phyloP scores from a whole-genome alignment of 2,888 invertebrate species.

The Pachycephus smyrnensis region DNA sequence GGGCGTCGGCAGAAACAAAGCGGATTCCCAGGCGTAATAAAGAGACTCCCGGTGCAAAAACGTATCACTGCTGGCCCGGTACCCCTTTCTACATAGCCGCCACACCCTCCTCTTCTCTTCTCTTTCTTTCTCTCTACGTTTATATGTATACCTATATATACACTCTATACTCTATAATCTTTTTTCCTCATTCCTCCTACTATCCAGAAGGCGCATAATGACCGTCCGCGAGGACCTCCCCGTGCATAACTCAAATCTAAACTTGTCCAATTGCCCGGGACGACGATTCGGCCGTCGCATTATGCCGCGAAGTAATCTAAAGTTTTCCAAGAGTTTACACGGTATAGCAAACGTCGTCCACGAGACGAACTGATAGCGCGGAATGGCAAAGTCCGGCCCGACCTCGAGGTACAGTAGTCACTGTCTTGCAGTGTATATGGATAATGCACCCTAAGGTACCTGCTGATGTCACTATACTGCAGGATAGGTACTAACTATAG shows the following conservation, averaged over 20 bases:
- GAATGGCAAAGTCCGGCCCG: background rate
- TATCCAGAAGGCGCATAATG: constrained; percentile 24
- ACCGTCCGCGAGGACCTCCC: constrained; percentile 28
- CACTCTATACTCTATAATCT: background rate
- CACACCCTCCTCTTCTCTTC: constrained; percentile 9
- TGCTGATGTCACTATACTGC: background rate
- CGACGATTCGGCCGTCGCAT: constrained; percentile 38
- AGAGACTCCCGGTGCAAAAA: constrained; percentile 53
- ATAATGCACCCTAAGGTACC: background rate
- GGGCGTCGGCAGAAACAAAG: constrained; percentile 56
- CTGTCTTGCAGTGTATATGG: background rate
- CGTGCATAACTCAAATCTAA: constrained; percentile 54
- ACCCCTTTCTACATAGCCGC: constrained; percentile 16
- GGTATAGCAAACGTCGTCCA: background rate
- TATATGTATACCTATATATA: background rate
- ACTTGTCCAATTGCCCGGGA: constrained; percentile 55
- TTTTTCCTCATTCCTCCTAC: constrained; percentile 13
- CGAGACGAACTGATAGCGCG: background rate
- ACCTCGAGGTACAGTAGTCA: background rate
- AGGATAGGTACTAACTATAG: background rate
- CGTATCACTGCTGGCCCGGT: constrained; percentile 41
- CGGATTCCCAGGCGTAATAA: constrained; percentile 61
- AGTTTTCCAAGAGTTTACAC: constrained; percentile 40
- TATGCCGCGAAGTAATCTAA: constrained; percentile 58
- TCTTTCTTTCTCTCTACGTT: background rate